Evolutionary conservation across 2,113 vertebrate genomes (phyloP).

Genomic region (Oxygymnocypris stewartii): DNA sequence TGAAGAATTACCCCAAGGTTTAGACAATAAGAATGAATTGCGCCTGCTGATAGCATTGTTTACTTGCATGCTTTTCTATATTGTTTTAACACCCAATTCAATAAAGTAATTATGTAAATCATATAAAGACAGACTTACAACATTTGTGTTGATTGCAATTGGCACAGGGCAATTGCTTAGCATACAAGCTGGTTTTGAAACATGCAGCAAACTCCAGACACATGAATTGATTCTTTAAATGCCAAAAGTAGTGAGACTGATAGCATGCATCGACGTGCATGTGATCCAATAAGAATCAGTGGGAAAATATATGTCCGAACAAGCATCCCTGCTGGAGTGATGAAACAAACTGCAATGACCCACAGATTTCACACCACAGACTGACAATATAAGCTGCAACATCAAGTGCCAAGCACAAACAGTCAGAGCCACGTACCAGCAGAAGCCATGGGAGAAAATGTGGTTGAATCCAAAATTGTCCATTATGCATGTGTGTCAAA

Average conservation of each 20-base stretch:
- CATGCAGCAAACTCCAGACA: not conserved
- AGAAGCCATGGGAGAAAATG: not conserved
- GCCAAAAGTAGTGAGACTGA: not conserved
- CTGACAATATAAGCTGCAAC: constrained; percentile 2
- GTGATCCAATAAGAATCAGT: not conserved
- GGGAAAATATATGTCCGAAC: not conserved
- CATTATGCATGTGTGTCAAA: not conserved
- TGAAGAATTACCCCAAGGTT: not conserved
- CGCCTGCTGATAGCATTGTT: not conserved
- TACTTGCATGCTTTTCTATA: not conserved
- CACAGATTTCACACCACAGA: not conserved
- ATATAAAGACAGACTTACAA: not conserved
- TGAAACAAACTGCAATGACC: constrained; percentile 8
- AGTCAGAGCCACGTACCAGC: not conserved
- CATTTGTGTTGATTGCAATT: not conserved
- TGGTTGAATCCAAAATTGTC: not conserved
- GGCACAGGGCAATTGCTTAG: not conserved
- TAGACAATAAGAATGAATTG: constrained; percentile 8
- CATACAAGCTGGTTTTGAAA: not conserved
- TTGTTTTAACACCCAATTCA: not conserved
- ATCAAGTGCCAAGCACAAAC: not conserved
- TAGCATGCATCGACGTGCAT: not conserved
- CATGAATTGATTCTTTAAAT: not conserved
- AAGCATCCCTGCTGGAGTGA: not conserved
- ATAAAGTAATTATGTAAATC: constrained; percentile 17